Evolutionary conservation across 2,113 vertebrate species (phyloP).

Genomic region (Morphnarchus princeps): DNA sequence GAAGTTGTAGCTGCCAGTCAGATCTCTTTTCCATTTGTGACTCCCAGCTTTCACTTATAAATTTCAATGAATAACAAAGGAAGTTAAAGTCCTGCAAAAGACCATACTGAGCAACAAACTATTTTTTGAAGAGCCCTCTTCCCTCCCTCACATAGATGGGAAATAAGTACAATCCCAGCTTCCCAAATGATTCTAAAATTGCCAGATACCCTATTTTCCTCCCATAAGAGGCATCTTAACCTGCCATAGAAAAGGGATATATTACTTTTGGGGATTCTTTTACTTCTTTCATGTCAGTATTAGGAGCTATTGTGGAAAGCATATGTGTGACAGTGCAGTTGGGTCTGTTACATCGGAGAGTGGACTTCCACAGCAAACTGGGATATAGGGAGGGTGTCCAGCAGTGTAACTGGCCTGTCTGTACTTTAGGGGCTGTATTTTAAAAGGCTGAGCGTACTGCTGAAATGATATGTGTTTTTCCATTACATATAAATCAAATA

Average conservation of each 20-base stretch:
- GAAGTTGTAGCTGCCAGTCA: slow-evolving; percentile 30
- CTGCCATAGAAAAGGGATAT: not conserved
- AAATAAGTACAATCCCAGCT: not conserved
- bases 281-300: not conserved
- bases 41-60: not conserved
- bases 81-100: not conserved
- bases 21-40: not conserved
- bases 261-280: not conserved
- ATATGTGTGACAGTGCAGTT: not conserved
- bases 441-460: not conserved
- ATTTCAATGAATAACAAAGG: slow-evolving; percentile 36
- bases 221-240: not conserved
- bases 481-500: not conserved
- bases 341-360: not conserved
- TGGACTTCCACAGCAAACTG: not conserved
- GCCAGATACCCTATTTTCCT: not conserved
- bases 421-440: not conserved
- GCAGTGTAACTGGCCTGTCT: not conserved
- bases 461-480: not conserved
- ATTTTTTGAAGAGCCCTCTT: not conserved
- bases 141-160: not conserved
- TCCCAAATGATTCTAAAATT: not conserved
- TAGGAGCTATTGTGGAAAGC: not conserved
- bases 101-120: not conserved
- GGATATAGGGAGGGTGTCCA: not conserved